Evolutionary conservation across 1,140 invertebrate genomes (phyloP).

Genomic region (Mercenaria mercenaria): DNA sequence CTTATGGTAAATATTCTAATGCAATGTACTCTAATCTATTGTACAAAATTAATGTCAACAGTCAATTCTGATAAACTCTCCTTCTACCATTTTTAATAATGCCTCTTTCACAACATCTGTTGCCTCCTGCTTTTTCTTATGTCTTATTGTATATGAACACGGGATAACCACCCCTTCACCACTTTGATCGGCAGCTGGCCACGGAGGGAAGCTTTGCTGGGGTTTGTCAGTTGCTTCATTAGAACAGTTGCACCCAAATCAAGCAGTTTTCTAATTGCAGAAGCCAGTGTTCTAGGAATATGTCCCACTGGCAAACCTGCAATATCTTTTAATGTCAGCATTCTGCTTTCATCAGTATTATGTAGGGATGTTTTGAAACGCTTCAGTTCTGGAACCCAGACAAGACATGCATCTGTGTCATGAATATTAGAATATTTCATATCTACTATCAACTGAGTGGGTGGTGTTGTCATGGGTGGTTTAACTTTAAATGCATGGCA

Average conservation of each 20-base stretch:
- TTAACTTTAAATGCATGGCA: conserved; percentile 28
- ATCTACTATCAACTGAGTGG: conserved; percentile 14
- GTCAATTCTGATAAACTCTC: neutral
- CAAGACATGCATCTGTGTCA: conserved; percentile 42
- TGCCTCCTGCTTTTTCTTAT: neutral
- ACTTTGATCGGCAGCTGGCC: conserved; percentile 22
- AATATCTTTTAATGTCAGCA: conserved; percentile 19
- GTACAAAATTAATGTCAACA: neutral
- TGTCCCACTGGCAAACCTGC: conserved; percentile 61
- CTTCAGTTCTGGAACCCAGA: conserved; percentile 32
- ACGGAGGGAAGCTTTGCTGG: conserved; percentile 48
- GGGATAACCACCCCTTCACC: conserved; percentile 45
- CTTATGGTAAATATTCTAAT: too few relatives aligned
- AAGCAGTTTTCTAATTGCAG: conserved; percentile 16
- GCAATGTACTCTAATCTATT: too few relatives aligned
- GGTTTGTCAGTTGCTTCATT: conserved; percentile 14
- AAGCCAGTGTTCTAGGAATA: conserved; percentile 32
- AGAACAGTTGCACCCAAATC: conserved; percentile 24
- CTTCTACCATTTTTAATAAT: neutral
- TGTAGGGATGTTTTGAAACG: neutral
- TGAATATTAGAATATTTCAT: conserved; percentile 39
- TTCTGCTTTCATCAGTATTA: conserved; percentile 41
- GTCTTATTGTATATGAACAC: neutral
- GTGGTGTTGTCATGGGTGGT: conserved; percentile 30
- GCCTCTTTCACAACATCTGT: conserved; percentile 28